Evolutionary conservation across 2,888 invertebrate species (phyloP).

Genomic region (Andricus quercusramuli): DNA sequence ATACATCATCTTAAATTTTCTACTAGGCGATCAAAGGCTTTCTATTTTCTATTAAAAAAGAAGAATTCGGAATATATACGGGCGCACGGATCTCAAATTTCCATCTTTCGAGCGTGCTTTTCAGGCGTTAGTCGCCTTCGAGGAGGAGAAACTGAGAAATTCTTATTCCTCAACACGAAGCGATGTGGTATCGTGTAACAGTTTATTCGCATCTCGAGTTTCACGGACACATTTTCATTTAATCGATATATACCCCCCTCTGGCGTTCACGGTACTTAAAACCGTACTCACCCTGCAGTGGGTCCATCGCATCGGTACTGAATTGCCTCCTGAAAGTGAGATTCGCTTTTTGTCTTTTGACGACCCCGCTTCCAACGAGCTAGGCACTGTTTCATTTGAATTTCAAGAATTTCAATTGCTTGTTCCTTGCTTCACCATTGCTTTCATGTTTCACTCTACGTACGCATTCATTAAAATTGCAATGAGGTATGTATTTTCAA

Average conservation of each 20-base stretch:
- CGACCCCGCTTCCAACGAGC: constrained; percentile 8
- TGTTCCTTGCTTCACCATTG: not conserved
- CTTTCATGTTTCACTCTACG: not conserved
- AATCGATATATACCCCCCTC: constrained; percentile 62
- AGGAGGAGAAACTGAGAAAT: constrained; percentile 30
- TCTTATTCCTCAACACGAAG: constrained; percentile 42
- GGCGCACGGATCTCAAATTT: constrained; percentile 69
- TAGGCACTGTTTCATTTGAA: constrained; percentile 30
- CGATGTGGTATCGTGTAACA: constrained; percentile 70
- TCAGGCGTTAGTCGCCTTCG: constrained; percentile 55
- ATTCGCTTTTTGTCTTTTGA: constrained; percentile 44
- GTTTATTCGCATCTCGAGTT: constrained; percentile 73
- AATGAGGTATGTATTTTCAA: constrained; percentile 7
- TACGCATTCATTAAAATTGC: constrained; percentile 7
- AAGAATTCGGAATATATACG: constrained; percentile 32
- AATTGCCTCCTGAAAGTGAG: constrained; percentile 41
- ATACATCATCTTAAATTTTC: constrained; percentile 18
- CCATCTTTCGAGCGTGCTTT: constrained; percentile 64
- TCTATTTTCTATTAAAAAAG: constrained; percentile 24
- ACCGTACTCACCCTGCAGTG: not conserved
- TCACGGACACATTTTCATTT: constrained; percentile 63
- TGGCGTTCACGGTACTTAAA: constrained; percentile 42
- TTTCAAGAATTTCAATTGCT: constrained; percentile 5
- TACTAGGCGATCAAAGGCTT: constrained; percentile 1
- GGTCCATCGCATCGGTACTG: constrained; percentile 1